Evolutionary conservation across 1,140 invertebrate genomes (phyloP), one percentile per base, ranked within the genome.

Genomic region (Neomicropteryx cornuta): DNA sequence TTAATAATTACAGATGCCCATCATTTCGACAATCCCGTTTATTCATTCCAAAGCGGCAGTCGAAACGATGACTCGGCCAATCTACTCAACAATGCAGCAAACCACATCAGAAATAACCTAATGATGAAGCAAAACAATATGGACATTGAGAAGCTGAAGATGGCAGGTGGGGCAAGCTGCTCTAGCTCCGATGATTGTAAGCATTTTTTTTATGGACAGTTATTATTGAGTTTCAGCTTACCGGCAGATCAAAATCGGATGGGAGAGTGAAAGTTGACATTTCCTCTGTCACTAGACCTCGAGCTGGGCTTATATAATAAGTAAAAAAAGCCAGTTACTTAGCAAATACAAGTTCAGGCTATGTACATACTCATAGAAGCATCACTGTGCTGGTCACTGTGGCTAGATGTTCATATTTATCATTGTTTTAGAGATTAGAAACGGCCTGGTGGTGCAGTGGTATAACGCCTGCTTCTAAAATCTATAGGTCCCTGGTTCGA

Each of bases 1-100:
- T n/a, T n/a, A n/a, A n/a, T n/a, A n/a, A n/a, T n/a, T n/a, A 38
- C 55, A 83, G 86, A 89, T 56, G 79, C 79, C 45, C 84, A 87
- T 56, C 88, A 93, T 62, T 92, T 93, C 60, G 89, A 92, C 58
- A 93, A 93, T 72, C 88, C 88, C 0, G 86, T 90, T 2, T 93
- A 92, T 58, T 81, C 85, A 1, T 84, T 78, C 62, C 77, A 83
- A 62, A 64, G 65, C 14, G 65, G 66, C 18, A 60, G 61, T 0
- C 70, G 71, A 37, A 55, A 58, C 2, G 74, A 79, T 28, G 73
- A 73, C 44, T 70, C 75, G 0, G 64, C 72, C n/a, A 73, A 73
- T 1, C 53, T 79, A 29, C 50, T 72, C 5, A 75, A 73, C 48
- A 76, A 77, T 49, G 56, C 37, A 38, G 47, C 60, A 30, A 56